phyloP scores from a whole-genome alignment of 2,113 vertebrate species.

The Sinocyclocheilus maitianheensis region DNA sequence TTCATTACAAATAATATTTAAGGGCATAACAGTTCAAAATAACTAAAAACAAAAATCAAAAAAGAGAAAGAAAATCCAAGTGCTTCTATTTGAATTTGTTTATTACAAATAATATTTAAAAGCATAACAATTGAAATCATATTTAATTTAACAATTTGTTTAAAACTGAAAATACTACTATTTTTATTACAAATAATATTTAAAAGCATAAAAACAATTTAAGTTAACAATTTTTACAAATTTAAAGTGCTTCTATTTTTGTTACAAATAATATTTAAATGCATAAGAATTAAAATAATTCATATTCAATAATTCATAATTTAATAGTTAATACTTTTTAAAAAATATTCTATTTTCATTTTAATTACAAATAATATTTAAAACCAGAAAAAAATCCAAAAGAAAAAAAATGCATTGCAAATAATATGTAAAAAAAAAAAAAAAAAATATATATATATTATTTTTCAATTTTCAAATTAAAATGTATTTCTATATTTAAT shows the following conservation, averaged over 20 bases:
- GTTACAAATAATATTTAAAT: neutral
- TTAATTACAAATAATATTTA: neutral
- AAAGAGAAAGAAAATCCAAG: neutral
- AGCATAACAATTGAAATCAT: no score
- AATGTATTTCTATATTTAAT: neutral
- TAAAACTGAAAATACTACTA: neutral
- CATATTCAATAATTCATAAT: neutral
- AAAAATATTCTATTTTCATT: neutral
- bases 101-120: no score
- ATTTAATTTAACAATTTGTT: no score
- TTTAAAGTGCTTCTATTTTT: neutral
- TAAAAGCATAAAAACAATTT: neutral
- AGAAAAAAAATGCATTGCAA: neutral
- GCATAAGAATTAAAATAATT: neutral
- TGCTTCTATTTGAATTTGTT: neutral
- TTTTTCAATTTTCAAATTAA: neutral
- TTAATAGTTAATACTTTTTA: neutral
- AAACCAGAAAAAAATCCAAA: neutral
- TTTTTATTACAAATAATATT: neutral
- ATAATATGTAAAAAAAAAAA: neutral
- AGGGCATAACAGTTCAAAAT: neutral
- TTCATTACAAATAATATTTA: neutral
- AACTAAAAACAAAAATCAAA: neutral
- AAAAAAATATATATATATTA: neutral
- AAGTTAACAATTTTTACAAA: neutral